Evolutionary conservation across 2,797 vertebrate species (phyloP).

Genomic region (Allobates femoralis): DNA sequence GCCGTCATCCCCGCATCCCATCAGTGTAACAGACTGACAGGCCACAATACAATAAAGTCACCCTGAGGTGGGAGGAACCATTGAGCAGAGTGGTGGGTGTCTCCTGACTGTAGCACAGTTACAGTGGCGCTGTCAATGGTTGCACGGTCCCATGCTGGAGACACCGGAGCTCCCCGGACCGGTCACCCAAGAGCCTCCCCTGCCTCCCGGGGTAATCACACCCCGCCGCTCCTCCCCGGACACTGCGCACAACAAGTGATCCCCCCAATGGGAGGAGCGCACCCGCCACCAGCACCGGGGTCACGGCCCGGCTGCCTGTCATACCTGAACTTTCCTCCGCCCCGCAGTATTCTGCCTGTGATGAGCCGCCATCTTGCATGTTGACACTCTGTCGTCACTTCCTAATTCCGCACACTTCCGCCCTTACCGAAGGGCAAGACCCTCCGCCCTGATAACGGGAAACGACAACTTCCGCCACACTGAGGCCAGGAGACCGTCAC

Average conservation of each 20-base stretch:
- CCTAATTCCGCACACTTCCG: constrained; percentile 68
- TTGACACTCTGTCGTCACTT: constrained; percentile 92
- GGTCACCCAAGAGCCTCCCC: not conserved
- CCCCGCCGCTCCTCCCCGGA: not conserved
- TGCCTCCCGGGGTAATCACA: not conserved
- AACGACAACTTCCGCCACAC: not conserved
- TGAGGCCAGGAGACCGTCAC: not conserved
- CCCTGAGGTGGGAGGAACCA: not conserved
- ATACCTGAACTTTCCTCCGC: constrained; percentile 98
- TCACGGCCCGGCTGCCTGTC: not conserved
- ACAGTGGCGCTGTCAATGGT: not conserved
- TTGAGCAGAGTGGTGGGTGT: not conserved
- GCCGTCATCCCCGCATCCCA: not conserved
- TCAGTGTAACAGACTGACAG: not conserved
- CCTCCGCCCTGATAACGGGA: not conserved
- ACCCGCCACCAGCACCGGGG: too few species aligned
- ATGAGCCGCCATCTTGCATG: constrained; percentile 99
- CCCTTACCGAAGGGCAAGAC: not conserved
- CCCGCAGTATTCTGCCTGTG: constrained; percentile 98
- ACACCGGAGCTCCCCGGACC: not conserved
- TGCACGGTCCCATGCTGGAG: not conserved
- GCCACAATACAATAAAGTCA: not conserved
- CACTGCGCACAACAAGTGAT: not conserved
- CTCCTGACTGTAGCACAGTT: not conserved
- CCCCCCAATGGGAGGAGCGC: not conserved